Percentiles rank a stretch among this genome's conserved stretches.
Evolutionary conservation across 2,888 invertebrate genomes (phyloP).

Genomic region (Stomorhina lunata): DNA sequence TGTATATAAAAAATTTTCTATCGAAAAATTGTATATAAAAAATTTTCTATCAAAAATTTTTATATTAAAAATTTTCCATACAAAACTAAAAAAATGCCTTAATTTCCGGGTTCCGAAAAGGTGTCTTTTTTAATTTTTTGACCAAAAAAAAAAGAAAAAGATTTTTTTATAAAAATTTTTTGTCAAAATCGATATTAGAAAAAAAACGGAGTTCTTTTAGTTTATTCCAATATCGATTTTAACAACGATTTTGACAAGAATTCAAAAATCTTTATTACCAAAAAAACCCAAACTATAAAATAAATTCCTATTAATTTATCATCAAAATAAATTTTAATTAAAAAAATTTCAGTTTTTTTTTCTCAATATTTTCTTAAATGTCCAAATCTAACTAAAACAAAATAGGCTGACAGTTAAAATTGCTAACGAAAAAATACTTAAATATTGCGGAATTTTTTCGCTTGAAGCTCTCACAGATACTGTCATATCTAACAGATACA

Average conservation of each 20-base stretch:
- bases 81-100: no score
- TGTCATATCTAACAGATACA: background rate
- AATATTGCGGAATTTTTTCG: constrained; percentile 39
- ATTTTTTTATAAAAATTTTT: no score
- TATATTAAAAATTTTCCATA: no score
- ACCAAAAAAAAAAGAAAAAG: no score
- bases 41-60: no score
- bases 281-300: no score
- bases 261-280: no score
- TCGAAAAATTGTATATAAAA: no score
- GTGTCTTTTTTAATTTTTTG: no score
- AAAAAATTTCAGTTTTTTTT: constrained; percentile 10
- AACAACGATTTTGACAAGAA: background rate
- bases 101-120: no score
- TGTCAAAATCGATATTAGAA: no score
- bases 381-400: constrained; percentile 45
- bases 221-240: background rate
- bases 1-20: no score
- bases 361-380: background rate
- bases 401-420: constrained; percentile 59
- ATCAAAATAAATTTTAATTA: constrained; percentile 36
- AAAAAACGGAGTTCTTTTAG: background rate
- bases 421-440: constrained; percentile 28
- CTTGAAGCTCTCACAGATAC: constrained; percentile 30
- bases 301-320: background rate